Evolutionary conservation across 2,888 invertebrate species (phyloP).

Genomic region (Saturnia pavonia): DNA sequence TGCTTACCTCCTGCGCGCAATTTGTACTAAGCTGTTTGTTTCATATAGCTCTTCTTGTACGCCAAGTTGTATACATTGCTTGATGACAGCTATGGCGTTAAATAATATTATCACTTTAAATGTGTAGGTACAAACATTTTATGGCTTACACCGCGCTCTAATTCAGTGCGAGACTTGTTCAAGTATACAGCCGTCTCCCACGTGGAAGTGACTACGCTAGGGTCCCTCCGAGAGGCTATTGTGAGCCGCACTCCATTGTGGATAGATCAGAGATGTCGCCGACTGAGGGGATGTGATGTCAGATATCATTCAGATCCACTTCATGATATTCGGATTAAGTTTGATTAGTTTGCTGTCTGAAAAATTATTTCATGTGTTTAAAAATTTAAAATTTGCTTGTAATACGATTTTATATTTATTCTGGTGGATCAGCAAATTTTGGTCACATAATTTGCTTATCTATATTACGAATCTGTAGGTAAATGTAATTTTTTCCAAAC

Average conservation of each 20-base stretch:
- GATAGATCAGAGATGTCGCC: conserved; percentile 26
- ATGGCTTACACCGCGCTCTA: conserved; percentile 21
- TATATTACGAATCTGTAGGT: no score
- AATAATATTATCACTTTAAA: not conserved
- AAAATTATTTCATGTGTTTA: not conserved
- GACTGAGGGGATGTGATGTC: conserved; percentile 14
- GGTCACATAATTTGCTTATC: no score
- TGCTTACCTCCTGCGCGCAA: not conserved
- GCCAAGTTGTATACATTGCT: not conserved
- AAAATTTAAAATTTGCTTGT: not conserved
- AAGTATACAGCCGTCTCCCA: conserved; percentile 68
- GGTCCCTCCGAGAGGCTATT: conserved; percentile 59
- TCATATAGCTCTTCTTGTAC: not conserved
- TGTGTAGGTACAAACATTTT: not conserved
- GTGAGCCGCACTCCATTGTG: conserved; percentile 50
- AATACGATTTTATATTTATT: not conserved
- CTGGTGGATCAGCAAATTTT: not conserved
- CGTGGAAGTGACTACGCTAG: conserved; percentile 71
- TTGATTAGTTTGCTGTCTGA: not conserved
- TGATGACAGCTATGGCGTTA: not conserved
- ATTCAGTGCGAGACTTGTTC: conserved; percentile 39
- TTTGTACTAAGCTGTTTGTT: not conserved
- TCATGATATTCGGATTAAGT: conserved; percentile 8
- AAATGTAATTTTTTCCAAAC: no score
- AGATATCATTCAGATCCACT: conserved; percentile 4